Percentiles rank a stretch among this genome's conserved stretches.
Conservation (phyloP, 2,888 invertebrate genomes). For the Ochlodes sylvanus region DNA sequence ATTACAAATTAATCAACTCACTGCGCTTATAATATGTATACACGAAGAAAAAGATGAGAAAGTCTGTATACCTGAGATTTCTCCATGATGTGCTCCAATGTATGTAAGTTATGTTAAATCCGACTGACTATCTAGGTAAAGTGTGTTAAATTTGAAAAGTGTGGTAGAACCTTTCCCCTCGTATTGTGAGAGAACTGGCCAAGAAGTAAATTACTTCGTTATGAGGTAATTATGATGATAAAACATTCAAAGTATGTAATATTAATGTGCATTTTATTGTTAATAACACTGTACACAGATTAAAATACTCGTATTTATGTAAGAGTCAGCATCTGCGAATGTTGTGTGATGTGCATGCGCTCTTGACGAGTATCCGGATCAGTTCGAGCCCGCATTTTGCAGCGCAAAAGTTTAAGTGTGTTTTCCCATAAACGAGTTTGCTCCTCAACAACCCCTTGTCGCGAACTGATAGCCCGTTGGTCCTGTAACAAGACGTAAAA, state of each 20-base stretch:
- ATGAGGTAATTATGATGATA: too few relatives aligned
- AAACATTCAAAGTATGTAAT: neutral
- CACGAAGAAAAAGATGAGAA: too few relatives aligned
- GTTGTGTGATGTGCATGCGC: slow-evolving; percentile 85
- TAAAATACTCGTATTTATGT: slow-evolving; percentile 51
- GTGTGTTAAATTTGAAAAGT: too few relatives aligned
- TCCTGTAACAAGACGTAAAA: slow-evolving; percentile 59
- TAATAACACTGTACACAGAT: neutral
- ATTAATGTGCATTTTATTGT: slow-evolving; percentile 18
- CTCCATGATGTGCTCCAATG: too few relatives aligned
- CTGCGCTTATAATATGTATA: neutral
- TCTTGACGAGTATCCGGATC: slow-evolving; percentile 81
- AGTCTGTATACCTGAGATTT: too few relatives aligned
- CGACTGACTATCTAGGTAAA: too few relatives aligned
- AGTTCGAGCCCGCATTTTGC: slow-evolving; percentile 82
- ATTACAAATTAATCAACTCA: neutral
- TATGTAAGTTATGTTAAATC: too few relatives aligned
- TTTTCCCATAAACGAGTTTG: slow-evolving; percentile 75
- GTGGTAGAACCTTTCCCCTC: too few relatives aligned
- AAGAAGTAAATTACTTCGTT: too few relatives aligned
- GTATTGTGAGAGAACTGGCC: too few relatives aligned
- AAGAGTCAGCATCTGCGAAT: slow-evolving; percentile 87
- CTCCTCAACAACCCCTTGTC: slow-evolving; percentile 78
- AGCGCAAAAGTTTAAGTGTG: slow-evolving; percentile 77
- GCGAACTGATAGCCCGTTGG: slow-evolving; percentile 74